phyloP scores from a whole-genome alignment of 1,140 invertebrate genomes.

The Popillia japonica region DNA sequence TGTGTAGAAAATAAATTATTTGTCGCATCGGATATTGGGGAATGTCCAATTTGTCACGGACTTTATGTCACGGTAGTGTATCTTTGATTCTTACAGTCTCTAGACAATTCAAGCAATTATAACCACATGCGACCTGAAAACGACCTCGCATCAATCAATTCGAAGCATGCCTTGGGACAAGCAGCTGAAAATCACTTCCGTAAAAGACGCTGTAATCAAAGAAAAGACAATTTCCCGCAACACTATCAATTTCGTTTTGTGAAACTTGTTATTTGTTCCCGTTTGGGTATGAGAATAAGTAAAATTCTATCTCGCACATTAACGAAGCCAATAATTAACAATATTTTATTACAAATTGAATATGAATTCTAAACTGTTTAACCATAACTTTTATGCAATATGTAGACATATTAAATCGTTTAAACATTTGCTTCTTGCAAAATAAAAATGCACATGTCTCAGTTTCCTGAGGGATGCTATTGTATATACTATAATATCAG shows the following conservation, averaged over 20 bases:
- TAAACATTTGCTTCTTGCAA: too few relatives aligned
- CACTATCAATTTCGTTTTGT: constrained; percentile 23
- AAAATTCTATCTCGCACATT: neutral
- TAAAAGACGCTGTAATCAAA: constrained; percentile 35
- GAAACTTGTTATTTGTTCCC: constrained; percentile 29
- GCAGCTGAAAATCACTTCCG: constrained; percentile 40
- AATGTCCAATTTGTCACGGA: constrained; percentile 22
- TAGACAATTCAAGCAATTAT: constrained; percentile 47
- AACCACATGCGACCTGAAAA: constrained; percentile 47
- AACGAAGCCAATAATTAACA: too few relatives aligned
- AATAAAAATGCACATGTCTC: too few relatives aligned
- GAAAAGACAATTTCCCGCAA: constrained; percentile 29
- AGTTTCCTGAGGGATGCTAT: too few relatives aligned
- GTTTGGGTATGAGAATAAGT: neutral
- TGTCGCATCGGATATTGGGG: neutral
- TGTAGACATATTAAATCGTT: too few relatives aligned
- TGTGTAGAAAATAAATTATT: too few relatives aligned
- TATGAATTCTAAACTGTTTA: too few relatives aligned
- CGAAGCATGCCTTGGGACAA: constrained; percentile 41
- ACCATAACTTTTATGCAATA: too few relatives aligned
- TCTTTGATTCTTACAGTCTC: constrained; percentile 41
- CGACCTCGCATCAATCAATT: constrained; percentile 46
- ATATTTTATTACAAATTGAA: too few relatives aligned
- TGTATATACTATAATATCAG: too few relatives aligned
- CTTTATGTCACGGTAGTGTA: constrained; percentile 37